Conservation (phyloP, 2,797 vertebrate genomes). For the Chaenodraco wilsoni region DNA sequence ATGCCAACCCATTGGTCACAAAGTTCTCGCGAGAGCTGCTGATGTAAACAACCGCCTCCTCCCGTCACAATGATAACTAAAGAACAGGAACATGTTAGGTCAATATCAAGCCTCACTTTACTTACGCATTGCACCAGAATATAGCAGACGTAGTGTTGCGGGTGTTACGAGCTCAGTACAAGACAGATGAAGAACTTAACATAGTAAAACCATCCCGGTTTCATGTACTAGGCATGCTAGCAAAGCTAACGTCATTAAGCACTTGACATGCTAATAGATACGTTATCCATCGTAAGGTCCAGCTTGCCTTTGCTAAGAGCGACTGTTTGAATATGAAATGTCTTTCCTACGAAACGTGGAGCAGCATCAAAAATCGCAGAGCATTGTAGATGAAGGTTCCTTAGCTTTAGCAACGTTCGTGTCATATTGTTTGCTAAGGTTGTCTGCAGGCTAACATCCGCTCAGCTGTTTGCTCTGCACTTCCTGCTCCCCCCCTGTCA, state of each 20-base stretch:
- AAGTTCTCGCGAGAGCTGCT: constrained; percentile 34
- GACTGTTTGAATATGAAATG: constrained; percentile 25
- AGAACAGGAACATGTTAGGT: neutral
- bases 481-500: neutral
- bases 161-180: neutral
- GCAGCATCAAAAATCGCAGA: neutral
- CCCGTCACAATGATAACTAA: no score
- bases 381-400: neutral
- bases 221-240: neutral
- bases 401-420: neutral
- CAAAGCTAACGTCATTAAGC: constrained; percentile 27
- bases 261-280: neutral
- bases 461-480: neutral
- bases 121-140: neutral
- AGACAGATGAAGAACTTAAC: neutral
- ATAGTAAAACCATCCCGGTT: neutral
- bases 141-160: neutral
- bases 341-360: neutral
- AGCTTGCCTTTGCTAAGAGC: constrained; percentile 63
- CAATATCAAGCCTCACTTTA: neutral
- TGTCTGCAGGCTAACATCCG: constrained; percentile 4
- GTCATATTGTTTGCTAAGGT: constrained; percentile 35
- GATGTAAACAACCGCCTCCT: neutral
- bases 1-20: neutral
- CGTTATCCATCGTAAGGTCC: neutral